Evolutionary conservation across 1,140 invertebrate species (phyloP).

Genomic region (Drosophila nannoptera): DNA sequence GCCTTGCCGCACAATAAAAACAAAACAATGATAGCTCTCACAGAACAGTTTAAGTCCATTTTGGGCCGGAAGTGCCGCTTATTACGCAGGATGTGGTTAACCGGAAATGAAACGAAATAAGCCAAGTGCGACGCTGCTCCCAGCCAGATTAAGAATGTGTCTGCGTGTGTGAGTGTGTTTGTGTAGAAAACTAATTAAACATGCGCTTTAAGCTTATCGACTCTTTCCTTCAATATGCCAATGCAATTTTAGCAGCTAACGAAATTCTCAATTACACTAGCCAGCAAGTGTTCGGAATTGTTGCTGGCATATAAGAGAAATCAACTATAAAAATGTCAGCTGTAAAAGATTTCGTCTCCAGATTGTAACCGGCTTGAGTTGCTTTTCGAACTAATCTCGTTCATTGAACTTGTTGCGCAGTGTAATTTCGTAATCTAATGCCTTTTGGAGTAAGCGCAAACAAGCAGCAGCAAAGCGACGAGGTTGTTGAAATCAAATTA

Average conservation of each 20-base stretch:
- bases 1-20: slow-evolving; percentile 70
- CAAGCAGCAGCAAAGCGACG: slow-evolving; percentile 35
- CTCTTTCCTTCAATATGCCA: slow-evolving; percentile 28
- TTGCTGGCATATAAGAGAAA: no score
- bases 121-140: slow-evolving; percentile 61
- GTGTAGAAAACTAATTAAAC: slow-evolving; percentile 58
- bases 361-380: no score
- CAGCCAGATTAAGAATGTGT: not conserved
- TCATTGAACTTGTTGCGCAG: slow-evolving; percentile 9
- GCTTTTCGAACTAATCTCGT: not conserved
- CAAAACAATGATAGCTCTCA: slow-evolving; percentile 44
- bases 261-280: slow-evolving; percentile 10
- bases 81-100: slow-evolving; percentile 76
- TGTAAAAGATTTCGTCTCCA: no score
- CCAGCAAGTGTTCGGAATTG: not conserved
- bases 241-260: slow-evolving; percentile 7
- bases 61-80: slow-evolving; percentile 68
- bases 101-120: slow-evolving; percentile 74
- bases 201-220: slow-evolving; percentile 52
- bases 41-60: slow-evolving; percentile 68
- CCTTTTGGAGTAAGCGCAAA: slow-evolving; percentile 30
- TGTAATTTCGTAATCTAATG: slow-evolving; percentile 52
- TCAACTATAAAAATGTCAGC: no score
- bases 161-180: slow-evolving; percentile 10
- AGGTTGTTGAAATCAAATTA: slow-evolving; percentile 67